A percentile compares a stretch with the other conserved stretches of the same genome.
These are phyloP conservation scores for Aporophyla lueneburgensis DNA, from an alignment of 2,888 invertebrate species.

Conservation along the genomic window DNA sequence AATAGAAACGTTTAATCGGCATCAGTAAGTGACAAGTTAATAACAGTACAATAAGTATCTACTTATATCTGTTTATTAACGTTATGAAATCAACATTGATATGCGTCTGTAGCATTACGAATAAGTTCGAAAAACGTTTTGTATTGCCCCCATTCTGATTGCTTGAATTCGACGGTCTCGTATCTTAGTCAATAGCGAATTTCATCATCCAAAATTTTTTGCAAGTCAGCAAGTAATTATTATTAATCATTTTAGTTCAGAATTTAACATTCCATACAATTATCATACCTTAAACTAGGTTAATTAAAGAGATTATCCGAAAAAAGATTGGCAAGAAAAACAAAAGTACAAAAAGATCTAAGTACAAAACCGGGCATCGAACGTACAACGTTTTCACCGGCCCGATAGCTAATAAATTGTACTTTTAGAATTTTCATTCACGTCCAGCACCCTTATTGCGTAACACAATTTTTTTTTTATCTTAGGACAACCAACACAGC, in stretches of 20 bases:
- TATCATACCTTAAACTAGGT: too few species aligned
- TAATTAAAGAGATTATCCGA: slow-evolving; percentile 1
- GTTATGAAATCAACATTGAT: too few species aligned
- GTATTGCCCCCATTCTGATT: not conserved
- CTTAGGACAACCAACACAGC: too few species aligned
- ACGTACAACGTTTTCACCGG: not conserved
- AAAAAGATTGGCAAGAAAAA: slow-evolving; percentile 26
- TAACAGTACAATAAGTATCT: not conserved
- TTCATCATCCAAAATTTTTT: not conserved
- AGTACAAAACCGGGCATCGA: slow-evolving; percentile 1
- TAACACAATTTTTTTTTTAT: too few species aligned
- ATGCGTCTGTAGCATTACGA: not conserved
- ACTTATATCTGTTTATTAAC: not conserved
- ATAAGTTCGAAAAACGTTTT: not conserved
- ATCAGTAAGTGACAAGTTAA: slow-evolving; percentile 23
- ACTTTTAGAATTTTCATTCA: not conserved
- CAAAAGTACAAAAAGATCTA: slow-evolving; percentile 16
- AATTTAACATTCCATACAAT: too few species aligned
- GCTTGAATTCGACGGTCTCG: too few species aligned
- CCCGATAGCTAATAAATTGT: not conserved
- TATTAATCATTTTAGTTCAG: too few species aligned
- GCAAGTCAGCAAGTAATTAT: too few species aligned
- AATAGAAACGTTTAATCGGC: slow-evolving; percentile 50
- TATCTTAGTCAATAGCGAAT: not conserved
- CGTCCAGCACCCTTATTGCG: too few species aligned